Conservation (phyloP, 1,140 invertebrate species). For the Diorhabda carinulata region DNA sequence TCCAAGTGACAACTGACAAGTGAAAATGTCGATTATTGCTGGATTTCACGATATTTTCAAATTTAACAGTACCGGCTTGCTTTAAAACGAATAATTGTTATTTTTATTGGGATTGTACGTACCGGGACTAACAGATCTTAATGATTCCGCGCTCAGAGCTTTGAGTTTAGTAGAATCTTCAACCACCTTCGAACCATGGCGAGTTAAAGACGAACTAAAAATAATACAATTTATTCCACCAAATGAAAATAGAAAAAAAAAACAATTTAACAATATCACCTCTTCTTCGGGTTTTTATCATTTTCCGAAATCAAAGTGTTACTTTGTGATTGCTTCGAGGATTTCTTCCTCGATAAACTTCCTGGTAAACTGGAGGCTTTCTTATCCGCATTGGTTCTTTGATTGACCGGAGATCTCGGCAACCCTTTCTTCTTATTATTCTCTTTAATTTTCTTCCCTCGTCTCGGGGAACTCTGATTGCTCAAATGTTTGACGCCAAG, state of each 20-base stretch:
- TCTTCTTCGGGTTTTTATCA: neutral
- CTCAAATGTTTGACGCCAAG: slow-evolving; percentile 49
- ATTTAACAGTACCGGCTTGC: too few relatives aligned
- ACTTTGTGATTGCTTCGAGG: slow-evolving; percentile 48
- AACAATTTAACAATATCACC: neutral
- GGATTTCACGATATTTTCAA: too few relatives aligned
- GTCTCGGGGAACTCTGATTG: slow-evolving; percentile 45
- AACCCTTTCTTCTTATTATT: slow-evolving; percentile 62
- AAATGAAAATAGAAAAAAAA: neutral
- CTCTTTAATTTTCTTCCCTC: slow-evolving; percentile 61
- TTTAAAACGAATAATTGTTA: too few relatives aligned
- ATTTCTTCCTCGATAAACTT: slow-evolving; percentile 61
- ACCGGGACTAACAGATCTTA: slow-evolving; percentile 78
- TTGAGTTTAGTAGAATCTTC: slow-evolving; percentile 54
- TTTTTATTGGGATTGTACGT: neutral
- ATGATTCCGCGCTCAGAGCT: slow-evolving; percentile 77
- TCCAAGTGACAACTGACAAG: too few relatives aligned
- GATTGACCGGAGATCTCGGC: slow-evolving; percentile 39
- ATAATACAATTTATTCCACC: neutral
- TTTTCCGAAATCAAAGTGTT: neutral
- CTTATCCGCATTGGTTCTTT: slow-evolving; percentile 32
- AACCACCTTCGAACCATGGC: slow-evolving; percentile 35
- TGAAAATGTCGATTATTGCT: too few relatives aligned
- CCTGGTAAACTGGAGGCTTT: slow-evolving; percentile 53
- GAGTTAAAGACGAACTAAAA: slow-evolving; percentile 24